Evolutionary conservation across 2,113 vertebrate species (phyloP).

Genomic region (Entomyzon cyanotis): DNA sequence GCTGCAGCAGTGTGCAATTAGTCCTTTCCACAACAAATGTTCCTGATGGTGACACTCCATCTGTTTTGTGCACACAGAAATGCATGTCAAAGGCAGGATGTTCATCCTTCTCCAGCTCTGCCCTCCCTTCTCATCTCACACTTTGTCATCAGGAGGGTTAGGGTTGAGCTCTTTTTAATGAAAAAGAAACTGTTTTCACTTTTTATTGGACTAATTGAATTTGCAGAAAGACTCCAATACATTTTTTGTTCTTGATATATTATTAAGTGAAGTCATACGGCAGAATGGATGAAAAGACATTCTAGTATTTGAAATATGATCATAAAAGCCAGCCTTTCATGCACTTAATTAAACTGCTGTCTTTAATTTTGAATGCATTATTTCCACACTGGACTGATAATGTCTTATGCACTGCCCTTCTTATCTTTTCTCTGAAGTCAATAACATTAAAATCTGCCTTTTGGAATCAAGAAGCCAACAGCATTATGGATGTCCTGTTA

Average conservation of each 20-base stretch:
- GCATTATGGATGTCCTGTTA: constrained; percentile 5
- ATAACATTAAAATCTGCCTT: constrained; percentile 63
- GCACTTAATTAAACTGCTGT: constrained; percentile 77
- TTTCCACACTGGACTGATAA: constrained; percentile 67
- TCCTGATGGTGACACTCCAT: constrained; percentile 32
- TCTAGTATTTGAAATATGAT: constrained; percentile 71
- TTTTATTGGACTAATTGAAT: constrained; percentile 81
- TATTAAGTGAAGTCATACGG: constrained; percentile 67
- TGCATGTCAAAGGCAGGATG: constrained; percentile 37
- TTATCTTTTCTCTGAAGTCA: constrained; percentile 68
- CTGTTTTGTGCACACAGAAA: constrained; percentile 4
- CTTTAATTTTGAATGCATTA: constrained; percentile 72
- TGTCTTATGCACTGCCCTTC: constrained; percentile 48
- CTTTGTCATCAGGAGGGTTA: constrained; percentile 55
- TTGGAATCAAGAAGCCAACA: constrained; percentile 52
- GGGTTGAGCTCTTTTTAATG: constrained; percentile 68
- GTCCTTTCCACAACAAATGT: constrained; percentile 48
- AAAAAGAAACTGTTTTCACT: constrained; percentile 77
- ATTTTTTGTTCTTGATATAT: constrained; percentile 73
- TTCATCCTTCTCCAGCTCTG: neutral
- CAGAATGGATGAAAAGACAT: constrained; percentile 73
- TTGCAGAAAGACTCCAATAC: constrained; percentile 71
- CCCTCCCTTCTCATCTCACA: neutral
- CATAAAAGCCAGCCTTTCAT: constrained; percentile 71
- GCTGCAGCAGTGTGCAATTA: constrained; percentile 28